These are phyloP conservation scores for Artibeus jamaicensis DNA, from an alignment of 2,797 vertebrate species.

Conservation along the genomic window DNA sequence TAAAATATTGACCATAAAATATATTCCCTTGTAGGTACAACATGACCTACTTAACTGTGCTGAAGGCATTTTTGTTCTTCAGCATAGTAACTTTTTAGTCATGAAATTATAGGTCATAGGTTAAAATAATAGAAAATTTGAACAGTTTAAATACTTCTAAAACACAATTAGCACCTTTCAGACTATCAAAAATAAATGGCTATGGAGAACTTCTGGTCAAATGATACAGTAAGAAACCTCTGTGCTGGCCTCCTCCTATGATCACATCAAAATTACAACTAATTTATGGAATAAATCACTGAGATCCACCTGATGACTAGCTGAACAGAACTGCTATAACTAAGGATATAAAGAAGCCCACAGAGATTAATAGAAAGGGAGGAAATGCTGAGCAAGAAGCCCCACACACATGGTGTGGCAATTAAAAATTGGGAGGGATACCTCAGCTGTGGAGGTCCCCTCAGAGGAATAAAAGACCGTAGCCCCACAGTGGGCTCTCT, in stretches of 20 bases:
- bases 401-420: not conserved
- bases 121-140: conserved; percentile 37
- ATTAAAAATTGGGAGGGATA: not conserved
- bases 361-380: not conserved
- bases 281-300: not conserved
- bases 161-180: not conserved
- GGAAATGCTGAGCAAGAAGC: not conserved
- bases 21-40: not conserved
- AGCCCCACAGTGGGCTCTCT: not conserved
- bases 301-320: not conserved
- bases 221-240: not conserved
- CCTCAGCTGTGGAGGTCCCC: not conserved
- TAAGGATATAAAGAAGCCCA: not conserved
- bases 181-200: not conserved
- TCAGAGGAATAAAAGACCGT: not conserved
- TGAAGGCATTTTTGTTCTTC: conserved; percentile 17
- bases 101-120: not conserved
- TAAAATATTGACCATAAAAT: conserved; percentile 49
- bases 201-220: not conserved
- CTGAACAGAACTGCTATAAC: not conserved
- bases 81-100: not conserved
- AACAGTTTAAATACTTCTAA: conserved; percentile 18
- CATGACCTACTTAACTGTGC: conserved; percentile 58
- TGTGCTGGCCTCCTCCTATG: not conserved
- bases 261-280: not conserved